Base-by-base conservation (phyloP, 2,113 vertebrate genomes). In the Eudyptes chrysolophus region DNA sequence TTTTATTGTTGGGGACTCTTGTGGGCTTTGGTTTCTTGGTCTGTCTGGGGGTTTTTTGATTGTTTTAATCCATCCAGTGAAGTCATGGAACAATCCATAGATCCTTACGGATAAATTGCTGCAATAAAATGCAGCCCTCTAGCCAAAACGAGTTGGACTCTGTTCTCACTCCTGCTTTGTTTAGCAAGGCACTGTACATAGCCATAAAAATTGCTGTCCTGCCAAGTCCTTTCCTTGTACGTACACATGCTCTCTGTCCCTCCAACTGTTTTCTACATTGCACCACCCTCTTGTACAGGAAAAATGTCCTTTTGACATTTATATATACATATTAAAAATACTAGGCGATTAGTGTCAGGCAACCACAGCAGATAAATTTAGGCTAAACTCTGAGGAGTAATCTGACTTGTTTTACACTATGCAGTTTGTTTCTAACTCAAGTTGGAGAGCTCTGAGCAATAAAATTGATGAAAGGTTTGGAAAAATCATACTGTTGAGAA, bases 241-340 rank as follows among this genome's bases (percentile, higher is more conserved):
- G 1, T 57, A 54, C 1, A 6, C 19, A 16, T 0, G 0, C 24
- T 62, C 60, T 12, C 5, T 66, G 20, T 49, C 38, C 52, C 0
- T 1, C 66, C 34, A 74, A 8, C 71, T 80, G 26, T n/a, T 20
- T 96, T 78, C 51, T 79, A 24, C 32, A 8, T 51, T 81, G 25
- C 32, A 48, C 18, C 16, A 4, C 3, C 6, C 6, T 42, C 54
- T 78, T 48, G 16, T 79, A 34, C 36, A 82, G 36, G 34, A 76
- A 84, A 76, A 65, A 65, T 32, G 9, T 48, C 70, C 30, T 79
- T 80, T 68, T 92, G 70, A 27, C 49, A 34, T 36, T 78, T 64
- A 32, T 46, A 16, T 20, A 20, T 38, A 38, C 22, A 4, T 87
- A 19, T 22, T 62, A 36, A 81, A 60, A n/a, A 27, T 32, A 18